phyloP scores from a whole-genome alignment of 1,140 invertebrate genomes.

The Aphis gossypii region DNA sequence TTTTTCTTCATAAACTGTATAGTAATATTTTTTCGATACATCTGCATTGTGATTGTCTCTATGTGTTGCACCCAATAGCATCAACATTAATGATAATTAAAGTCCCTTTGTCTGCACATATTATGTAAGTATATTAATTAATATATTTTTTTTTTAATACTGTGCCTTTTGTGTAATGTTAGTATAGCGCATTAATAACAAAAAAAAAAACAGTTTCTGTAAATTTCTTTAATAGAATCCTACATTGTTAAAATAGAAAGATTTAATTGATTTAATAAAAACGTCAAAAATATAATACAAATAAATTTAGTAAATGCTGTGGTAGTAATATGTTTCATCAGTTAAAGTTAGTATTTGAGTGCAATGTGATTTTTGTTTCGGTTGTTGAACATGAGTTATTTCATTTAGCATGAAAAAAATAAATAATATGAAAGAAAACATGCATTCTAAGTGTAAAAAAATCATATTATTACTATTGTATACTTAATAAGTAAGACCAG shows the following conservation, averaged over 20 bases:
- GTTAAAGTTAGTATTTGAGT: background rate
- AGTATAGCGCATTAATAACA: background rate
- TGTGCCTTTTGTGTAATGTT: background rate
- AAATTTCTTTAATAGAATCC: background rate
- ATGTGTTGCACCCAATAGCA: too few relatives aligned
- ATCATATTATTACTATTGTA: background rate
- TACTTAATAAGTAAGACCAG: background rate
- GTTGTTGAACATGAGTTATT: background rate
- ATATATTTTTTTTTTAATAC: background rate
- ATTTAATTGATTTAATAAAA: background rate
- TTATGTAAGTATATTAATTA: background rate
- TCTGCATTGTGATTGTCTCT: too few relatives aligned
- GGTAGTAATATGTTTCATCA: background rate
- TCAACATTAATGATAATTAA: too few relatives aligned
- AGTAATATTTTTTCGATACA: too few relatives aligned
- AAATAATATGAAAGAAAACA: background rate
- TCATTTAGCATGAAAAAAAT: background rate
- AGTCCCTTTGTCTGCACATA: too few relatives aligned
- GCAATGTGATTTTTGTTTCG: background rate
- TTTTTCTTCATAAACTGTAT: too few relatives aligned
- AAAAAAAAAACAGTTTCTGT: background rate
- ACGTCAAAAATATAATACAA: background rate
- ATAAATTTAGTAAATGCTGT: background rate
- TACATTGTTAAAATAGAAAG: background rate
- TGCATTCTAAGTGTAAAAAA: background rate